A percentile compares a stretch with the other conserved stretches of the same genome.
Conservation (phyloP, 1,140 invertebrate genomes). For the Melanaphis sacchari region DNA sequence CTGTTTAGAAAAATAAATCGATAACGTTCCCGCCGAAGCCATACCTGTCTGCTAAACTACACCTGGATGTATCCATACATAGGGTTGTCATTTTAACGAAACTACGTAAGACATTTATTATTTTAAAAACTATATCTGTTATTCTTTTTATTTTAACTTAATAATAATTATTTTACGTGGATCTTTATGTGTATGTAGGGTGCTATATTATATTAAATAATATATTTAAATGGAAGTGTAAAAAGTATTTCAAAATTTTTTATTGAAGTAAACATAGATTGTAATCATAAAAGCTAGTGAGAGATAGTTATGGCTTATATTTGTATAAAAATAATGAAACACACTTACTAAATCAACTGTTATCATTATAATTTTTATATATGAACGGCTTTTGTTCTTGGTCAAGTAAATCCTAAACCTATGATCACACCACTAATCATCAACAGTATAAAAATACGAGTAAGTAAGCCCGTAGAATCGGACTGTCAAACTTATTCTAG, state of each 20-base stretch:
- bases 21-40: background rate
- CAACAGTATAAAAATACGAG: too few species aligned
- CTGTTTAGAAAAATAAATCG: background rate
- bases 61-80: background rate
- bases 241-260: too few species aligned
- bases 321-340: background rate
- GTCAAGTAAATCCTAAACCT: background rate
- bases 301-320: background rate
- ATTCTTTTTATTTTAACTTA: too few species aligned
- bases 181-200: too few species aligned
- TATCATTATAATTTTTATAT: background rate
- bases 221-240: too few species aligned
- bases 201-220: too few species aligned
- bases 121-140: background rate
- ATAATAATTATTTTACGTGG: too few species aligned
- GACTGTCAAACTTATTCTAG: background rate
- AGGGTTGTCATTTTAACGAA: background rate
- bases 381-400: background rate
- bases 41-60: background rate
- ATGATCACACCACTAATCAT: background rate
- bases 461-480: too few species aligned
- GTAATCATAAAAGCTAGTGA: background rate
- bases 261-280: background rate
- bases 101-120: background rate
- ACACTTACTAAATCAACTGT: background rate